phyloP scores from a whole-genome alignment of 2,113 vertebrate genomes.

The Telmatochromis sp. region DNA sequence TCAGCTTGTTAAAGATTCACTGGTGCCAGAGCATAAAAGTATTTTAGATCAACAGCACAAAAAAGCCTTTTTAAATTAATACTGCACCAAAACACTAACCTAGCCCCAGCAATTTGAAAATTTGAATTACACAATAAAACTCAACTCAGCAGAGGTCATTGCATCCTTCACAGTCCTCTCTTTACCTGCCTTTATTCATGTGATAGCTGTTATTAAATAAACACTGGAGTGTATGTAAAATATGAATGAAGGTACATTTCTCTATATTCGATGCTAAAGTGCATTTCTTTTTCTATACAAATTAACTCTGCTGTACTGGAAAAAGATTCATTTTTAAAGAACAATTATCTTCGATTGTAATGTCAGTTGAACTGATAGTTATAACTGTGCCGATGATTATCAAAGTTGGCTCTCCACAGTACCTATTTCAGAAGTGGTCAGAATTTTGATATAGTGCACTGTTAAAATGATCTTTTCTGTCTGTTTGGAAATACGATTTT shows the following conservation, averaged over 20 bases:
- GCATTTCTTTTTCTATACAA: neutral
- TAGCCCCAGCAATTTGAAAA: neutral
- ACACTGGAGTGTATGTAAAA: neutral
- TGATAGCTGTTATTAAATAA: conserved; percentile 7
- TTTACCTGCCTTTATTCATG: neutral
- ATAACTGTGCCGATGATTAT: neutral
- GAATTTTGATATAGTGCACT: neutral
- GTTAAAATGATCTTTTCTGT: neutral
- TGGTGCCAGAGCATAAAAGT: neutral
- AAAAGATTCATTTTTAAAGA: neutral
- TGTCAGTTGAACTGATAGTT: neutral
- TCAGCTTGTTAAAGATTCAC: conserved; percentile 9
- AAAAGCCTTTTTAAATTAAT: neutral
- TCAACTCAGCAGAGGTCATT: neutral
- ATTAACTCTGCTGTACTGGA: neutral
- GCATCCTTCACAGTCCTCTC: neutral
- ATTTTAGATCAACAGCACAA: neutral
- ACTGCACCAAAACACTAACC: neutral
- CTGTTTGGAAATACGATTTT: neutral
- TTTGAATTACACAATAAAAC: neutral
- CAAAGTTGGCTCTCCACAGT: neutral
- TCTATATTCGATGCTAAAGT: neutral
- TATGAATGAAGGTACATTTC: neutral
- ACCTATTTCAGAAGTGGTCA: neutral
- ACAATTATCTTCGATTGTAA: neutral